These are phyloP conservation scores for Lasius fuliginosus DNA, from an alignment of 2,888 invertebrate genomes.

Conservation along the genomic window DNA sequence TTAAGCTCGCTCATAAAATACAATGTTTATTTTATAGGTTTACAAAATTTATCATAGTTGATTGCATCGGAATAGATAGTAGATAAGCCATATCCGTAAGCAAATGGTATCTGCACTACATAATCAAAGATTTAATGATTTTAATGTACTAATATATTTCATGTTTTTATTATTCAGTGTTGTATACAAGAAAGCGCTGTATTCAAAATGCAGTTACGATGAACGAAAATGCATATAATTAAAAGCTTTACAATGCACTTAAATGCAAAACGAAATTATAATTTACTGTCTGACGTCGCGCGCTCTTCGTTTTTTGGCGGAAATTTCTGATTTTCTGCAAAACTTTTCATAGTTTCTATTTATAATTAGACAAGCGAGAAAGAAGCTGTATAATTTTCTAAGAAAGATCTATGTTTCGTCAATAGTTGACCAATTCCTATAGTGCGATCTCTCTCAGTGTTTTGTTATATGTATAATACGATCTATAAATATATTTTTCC, in stretches of 20 bases:
- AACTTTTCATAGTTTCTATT: slow-evolving; percentile 21
- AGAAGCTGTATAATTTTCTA: slow-evolving; percentile 5
- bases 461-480: neutral
- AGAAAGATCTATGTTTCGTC: neutral
- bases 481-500: neutral
- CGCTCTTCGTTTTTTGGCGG: slow-evolving; percentile 14
- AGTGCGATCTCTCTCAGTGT: neutral
- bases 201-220: neutral
- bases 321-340: slow-evolving; percentile 23
- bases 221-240: slow-evolving; percentile 14
- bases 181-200: slow-evolving; percentile 8
- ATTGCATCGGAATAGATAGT: neutral
- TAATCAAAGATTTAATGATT: neutral
- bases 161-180: slow-evolving; percentile 1
- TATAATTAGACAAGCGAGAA: slow-evolving; percentile 1
- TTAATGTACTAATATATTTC: neutral
- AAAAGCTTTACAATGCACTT: slow-evolving; percentile 16
- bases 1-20: neutral
- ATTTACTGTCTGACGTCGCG: slow-evolving; percentile 13
- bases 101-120: neutral
- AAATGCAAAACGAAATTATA: slow-evolving; percentile 17
- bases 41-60: neutral
- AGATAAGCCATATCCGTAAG: neutral
- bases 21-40: neutral
- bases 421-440: slow-evolving; percentile 2